Base-by-base conservation (phyloP, 2,888 invertebrate species). In the Trichogramma dendrolimi region DNA sequence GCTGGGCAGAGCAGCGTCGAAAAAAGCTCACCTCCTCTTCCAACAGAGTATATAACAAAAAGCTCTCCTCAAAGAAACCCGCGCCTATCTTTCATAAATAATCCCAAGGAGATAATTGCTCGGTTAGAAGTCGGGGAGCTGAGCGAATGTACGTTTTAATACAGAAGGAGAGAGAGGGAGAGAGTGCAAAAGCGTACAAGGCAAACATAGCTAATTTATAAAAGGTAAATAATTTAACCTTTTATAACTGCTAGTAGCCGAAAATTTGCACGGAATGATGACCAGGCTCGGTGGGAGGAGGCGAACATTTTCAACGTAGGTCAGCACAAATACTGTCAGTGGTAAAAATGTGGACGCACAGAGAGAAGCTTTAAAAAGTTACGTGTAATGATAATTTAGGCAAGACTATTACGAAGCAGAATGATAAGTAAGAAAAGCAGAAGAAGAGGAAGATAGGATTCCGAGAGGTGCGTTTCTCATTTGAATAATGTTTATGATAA, bases 401-500 rank as follows among this genome's bases (percentile, higher is more conserved):
- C 27, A 27, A 27, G 27, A 27, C 27, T 27, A 27, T 27, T 27
- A 27, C 27, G 27, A 27, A 27, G 27, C 27, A 27, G 27, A 27
- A 27, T 27, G 27, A 27, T 27, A 27, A 27, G 27, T 27, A 27
- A 27, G 60, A 27, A 27, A 27, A 27, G 54, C 56, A 49, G 55
- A 66, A 60, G 54, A 42, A 50, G 61, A 62, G 62, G 47, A 27
- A 27, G 27, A 27, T 71, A 71, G 73, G 73, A 75, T 75, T 75
- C 72, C 70, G 71, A 68, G 69, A 62, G 73, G 73, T 71, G 72
- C 73, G 27, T 73, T 70, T 70, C 73, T 76, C 75, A 73, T 76
- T 75, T 75, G 73, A 75, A 77, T 77, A 76, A 76, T 74, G 73
- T 70, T 70, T 68, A 73, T 73, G 71, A 76, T 75, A 75, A 77